Percentiles rank a stretch among this genome's conserved stretches.
These are phyloP conservation scores for Cosmia trapezina DNA, from an alignment of 2,888 invertebrate species.

Conservation along the genomic window DNA sequence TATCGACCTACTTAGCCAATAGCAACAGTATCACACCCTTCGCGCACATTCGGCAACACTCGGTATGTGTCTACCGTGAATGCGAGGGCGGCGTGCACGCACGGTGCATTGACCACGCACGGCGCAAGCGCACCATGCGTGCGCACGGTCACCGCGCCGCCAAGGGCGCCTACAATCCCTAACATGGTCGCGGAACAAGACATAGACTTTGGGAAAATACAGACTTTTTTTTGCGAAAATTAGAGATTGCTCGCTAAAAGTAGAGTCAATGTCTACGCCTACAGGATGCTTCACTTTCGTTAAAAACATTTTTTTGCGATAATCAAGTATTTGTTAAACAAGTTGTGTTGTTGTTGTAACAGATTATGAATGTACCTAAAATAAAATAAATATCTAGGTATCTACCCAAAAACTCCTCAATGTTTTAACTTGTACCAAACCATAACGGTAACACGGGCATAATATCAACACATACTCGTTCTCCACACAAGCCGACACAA, in stretches of 20 bases:
- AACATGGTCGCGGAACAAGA: conserved; percentile 62
- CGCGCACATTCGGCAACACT: conserved; percentile 50
- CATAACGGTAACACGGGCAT: conserved; percentile 76
- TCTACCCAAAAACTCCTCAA: too few species aligned
- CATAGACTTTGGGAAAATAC: conserved; percentile 51
- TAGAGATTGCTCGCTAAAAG: neutral
- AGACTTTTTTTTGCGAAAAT: neutral
- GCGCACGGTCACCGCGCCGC: conserved; percentile 76
- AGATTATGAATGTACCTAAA: too few species aligned
- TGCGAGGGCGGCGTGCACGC: conserved; percentile 52
- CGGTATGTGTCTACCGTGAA: conserved; percentile 38
- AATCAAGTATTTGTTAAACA: too few species aligned
- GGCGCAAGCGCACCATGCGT: conserved; percentile 67
- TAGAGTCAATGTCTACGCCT: neutral
- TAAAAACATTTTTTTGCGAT: neutral
- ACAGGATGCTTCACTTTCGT: neutral
- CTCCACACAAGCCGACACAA: conserved; percentile 69
- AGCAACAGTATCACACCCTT: conserved; percentile 57
- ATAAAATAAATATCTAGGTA: too few species aligned
- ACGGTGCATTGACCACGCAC: conserved; percentile 65
- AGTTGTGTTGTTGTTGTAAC: too few species aligned
- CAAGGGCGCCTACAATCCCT: conserved; percentile 90
- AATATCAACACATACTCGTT: conserved; percentile 65
- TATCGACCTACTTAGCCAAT: conserved; percentile 52
- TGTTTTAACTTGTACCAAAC: conserved; percentile 64